Evolutionary conservation across 2,797 vertebrate genomes (phyloP).

Genomic region (Premnoplex brunnescens): DNA sequence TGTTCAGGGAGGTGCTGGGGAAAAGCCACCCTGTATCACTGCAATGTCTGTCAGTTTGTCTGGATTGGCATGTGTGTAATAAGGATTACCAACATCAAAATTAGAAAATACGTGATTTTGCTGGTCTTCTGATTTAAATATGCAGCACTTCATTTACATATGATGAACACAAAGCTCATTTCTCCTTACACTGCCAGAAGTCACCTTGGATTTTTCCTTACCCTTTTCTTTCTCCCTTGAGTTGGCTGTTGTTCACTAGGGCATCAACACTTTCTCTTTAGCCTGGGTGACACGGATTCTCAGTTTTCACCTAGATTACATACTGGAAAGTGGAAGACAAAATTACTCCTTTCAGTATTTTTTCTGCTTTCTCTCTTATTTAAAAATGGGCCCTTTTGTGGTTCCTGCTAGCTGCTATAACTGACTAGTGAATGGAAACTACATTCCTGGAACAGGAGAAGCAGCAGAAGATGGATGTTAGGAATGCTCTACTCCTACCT

Average conservation of each 20-base stretch:
- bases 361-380: neutral
- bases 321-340: neutral
- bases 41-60: neutral
- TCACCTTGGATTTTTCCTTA: neutral
- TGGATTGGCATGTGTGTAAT: fast-evolving
- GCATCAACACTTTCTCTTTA: neutral
- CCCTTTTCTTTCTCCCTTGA: neutral
- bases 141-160: fast-evolving
- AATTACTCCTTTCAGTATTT: neutral
- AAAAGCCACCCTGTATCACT: neutral
- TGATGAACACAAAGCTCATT: neutral
- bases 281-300: neutral
- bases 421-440: neutral
- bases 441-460: neutral
- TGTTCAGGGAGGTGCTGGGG: neutral
- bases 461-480: neutral
- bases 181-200: neutral
- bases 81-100: neutral
- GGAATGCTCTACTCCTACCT: neutral
- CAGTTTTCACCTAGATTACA: neutral
- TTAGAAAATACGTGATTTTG: fast-evolving
- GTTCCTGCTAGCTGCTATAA: neutral
- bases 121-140: neutral
- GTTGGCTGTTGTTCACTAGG: neutral
- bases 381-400: neutral